phyloP scores from a whole-genome alignment of 2,797 vertebrate species.

The Buceros bicornis region DNA sequence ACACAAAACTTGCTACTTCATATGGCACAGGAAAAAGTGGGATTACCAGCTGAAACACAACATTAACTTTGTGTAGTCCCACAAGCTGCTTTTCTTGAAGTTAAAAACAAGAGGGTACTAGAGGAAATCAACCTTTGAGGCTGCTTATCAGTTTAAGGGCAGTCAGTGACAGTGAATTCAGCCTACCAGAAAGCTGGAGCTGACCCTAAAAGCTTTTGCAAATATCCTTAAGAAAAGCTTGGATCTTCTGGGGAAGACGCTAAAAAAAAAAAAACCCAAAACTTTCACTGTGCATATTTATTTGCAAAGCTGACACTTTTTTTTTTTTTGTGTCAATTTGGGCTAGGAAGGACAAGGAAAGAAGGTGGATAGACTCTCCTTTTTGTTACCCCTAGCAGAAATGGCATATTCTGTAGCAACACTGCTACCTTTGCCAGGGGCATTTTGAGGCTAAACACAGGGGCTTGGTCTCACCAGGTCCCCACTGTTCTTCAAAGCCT shows the following conservation, averaged over 20 bases:
- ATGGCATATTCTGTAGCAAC: not conserved
- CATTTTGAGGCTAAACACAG: fast-evolving
- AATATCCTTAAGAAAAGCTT: not conserved
- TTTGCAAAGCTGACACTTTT: not conserved
- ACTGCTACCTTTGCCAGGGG: not conserved
- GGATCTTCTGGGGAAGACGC: not conserved
- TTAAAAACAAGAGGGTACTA: not conserved
- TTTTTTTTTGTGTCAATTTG: not conserved
- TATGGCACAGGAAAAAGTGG: not conserved
- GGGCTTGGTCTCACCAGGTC: not conserved
- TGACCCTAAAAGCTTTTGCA: fast-evolving
- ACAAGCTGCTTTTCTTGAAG: not conserved
- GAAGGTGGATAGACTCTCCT: not conserved
- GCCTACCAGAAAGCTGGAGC: not conserved
- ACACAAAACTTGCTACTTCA: fast-evolving
- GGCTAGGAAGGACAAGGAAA: not conserved
- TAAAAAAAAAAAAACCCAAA: not conserved
- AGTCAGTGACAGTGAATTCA: not conserved
- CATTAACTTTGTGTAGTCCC: not conserved
- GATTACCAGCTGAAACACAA: not conserved
- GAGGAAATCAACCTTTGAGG: not conserved
- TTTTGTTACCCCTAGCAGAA: not conserved
- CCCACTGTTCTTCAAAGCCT: not conserved
- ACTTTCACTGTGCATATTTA: not conserved
- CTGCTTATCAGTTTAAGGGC: not conserved